Percentiles rank a stretch among this genome's conserved stretches.
phyloP scores from a whole-genome alignment of 2,888 invertebrate genomes.

The Mamestra brassicae region DNA sequence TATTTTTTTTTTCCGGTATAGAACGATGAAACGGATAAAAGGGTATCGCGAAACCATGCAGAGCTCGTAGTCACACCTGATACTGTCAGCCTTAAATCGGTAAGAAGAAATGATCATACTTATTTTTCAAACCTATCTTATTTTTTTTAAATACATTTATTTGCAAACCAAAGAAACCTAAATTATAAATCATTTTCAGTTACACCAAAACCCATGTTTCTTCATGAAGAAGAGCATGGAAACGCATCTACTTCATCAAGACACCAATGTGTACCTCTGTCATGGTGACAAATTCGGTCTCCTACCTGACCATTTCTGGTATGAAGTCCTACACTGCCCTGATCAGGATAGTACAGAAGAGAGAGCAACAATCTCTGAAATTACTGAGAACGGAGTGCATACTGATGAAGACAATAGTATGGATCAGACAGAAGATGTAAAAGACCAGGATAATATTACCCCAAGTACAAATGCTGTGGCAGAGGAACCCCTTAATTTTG shows the following conservation, averaged over 20 bases:
- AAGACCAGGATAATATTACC: conserved; percentile 5
- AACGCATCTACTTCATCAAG: conserved; percentile 78
- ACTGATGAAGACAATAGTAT: conserved; percentile 11
- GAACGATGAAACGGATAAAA: conserved; percentile 85
- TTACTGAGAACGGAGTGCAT: conserved; percentile 6
- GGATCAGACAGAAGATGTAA: conserved; percentile 24
- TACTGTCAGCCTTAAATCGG: conserved; percentile 84
- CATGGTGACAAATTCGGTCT: conserved; percentile 90
- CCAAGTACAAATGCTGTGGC: neutral
- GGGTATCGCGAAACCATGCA: conserved; percentile 90
- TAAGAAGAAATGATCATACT: conserved; percentile 60
- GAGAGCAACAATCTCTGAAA: neutral
- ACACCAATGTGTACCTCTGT: conserved; percentile 74
- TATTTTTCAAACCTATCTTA: neutral
- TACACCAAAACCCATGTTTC: conserved; percentile 91
- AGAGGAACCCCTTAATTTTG: conserved; percentile 47
- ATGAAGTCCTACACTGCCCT: conserved; percentile 77
- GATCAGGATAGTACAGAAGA: conserved; percentile 32
- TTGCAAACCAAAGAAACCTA: neutral
- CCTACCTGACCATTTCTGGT: conserved; percentile 88
- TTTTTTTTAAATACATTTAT: neutral
- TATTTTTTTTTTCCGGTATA: conserved; percentile 61
- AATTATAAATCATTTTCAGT: conserved; percentile 76
- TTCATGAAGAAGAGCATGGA: conserved; percentile 76
- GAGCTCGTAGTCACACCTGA: conserved; percentile 81